These are phyloP conservation scores for Halcyon malimbica DNA, from an alignment of 2,113 vertebrate species.

Conservation along the genomic window DNA sequence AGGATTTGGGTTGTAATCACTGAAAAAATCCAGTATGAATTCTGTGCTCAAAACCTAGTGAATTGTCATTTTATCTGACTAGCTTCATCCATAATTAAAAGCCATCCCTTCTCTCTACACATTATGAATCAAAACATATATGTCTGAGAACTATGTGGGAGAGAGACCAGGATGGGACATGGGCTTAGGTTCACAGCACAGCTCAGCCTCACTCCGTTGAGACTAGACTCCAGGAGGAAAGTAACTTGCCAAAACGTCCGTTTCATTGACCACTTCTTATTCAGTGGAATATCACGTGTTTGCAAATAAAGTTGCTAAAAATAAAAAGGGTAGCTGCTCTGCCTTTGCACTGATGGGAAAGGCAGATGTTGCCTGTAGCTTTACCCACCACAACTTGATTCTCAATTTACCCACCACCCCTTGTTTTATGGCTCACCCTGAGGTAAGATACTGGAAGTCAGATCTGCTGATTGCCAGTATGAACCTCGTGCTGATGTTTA, in stretches of 20 bases:
- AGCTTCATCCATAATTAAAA: not conserved
- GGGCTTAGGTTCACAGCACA: not conserved
- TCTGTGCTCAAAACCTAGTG: not conserved
- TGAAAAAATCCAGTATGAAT: not conserved
- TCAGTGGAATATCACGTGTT: not conserved
- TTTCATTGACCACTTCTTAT: slow-evolving; percentile 25
- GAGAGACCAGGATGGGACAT: not conserved
- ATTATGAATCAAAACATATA: not conserved
- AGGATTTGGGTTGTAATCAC: not conserved
- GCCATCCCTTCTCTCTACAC: not conserved
- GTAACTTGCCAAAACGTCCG: not conserved
- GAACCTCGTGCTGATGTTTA: slow-evolving; percentile 17
- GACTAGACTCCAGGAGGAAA: not conserved
- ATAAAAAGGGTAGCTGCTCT: not conserved
- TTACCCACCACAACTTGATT: slow-evolving; percentile 7
- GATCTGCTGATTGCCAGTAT: not conserved
- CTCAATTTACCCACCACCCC: not conserved
- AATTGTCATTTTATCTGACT: not conserved
- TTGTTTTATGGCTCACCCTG: slow-evolving; percentile 24
- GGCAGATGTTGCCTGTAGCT: slow-evolving; percentile 28
- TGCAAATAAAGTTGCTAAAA: slow-evolving; percentile 41
- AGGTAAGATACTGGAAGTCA: not conserved
- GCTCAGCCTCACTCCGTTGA: not conserved
- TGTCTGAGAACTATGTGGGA: fast-evolving
- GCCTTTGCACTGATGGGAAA: slow-evolving; percentile 36